Evolutionary conservation across 2,888 invertebrate genomes (phyloP), one percentile per base, ranked within the genome.

Genomic region (Euproctis similis): DNA sequence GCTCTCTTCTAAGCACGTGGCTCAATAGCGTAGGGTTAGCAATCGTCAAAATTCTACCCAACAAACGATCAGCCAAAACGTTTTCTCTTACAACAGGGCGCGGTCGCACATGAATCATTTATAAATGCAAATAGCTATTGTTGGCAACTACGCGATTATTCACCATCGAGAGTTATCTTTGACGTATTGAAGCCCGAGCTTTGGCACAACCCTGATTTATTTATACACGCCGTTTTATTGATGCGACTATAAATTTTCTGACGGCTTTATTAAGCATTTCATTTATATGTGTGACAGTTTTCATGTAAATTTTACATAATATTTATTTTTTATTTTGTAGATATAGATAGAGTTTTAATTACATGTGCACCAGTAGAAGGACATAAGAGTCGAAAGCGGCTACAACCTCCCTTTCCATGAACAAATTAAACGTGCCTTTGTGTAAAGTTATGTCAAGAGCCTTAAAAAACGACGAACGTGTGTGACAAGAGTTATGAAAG

Each of bases 111-210:
- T 76, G 74, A 76, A 76, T 76, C 71, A 76, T 76, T 73, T 72
- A 76, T 75, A 66, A 68, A 73, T 74, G 73, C 69, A 73, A 72
- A 72, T 72, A 58, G 52, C 60, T 49, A 61, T 67, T 66, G 70
- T 70, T 72, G 53, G 55, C 63, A 65, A 67, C 64, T 62, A 61
- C 60, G 57, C 70, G 71, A 70, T 74, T 69, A 69, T 72, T 69
- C 71, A 65, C 70, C 65, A 59, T 55, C 59, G 58, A n/a, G n/a
- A n/a, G 64, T 67, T 73, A 73, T 71, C 71, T 65, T 58, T 66
- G 69, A 66, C 66, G 65, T 62, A 69, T 68, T 66, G 63, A 51
- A 47, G 41, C 46, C n/a, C 37, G 50, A 39, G 36, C 34, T 46
- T 41, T 44, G 49, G 43, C 49, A 46, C 46, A 44, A 35, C 44